Evolutionary conservation across 2,113 vertebrate species (phyloP), one percentile per base, ranked within the genome.

Genomic region (Tragelaphus buxtoni): DNA sequence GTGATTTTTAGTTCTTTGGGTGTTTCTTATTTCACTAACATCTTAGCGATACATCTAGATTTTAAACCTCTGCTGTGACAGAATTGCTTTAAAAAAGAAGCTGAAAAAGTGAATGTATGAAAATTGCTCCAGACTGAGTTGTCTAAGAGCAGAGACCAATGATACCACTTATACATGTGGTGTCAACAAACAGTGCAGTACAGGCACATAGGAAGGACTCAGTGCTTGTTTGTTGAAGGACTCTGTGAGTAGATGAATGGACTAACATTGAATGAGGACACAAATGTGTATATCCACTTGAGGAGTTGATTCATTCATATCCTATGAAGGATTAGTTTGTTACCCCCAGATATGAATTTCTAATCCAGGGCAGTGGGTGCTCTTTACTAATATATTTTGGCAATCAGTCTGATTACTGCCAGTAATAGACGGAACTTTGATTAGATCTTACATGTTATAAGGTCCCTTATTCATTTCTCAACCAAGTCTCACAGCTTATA

Each of bases 11-110:
- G 47, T 81, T 45, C 63, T 53, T 90, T 53, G 9, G 2, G 72
- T 63, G 9, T 74, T 13, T 94, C 42, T 88, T 53, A 88, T 9
- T 90, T 80, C n/a, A 58, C 26, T 83, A 35, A 77, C 20, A 58
- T 91, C 94, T 96, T 92, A 95, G 77, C 39, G 82, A 88, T 18
- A 83, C 72, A n/a, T 32, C 39, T 74, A 83, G 30, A 83, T 77
- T 80, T 95, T 95, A 86, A 92, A 24, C 32, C 86, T 86, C 14
- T 88, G 12, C 26, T 72, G 1, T 51, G 17, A 56, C 84, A 72
- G 22, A 13, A 88, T 42, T 92, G 35, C 9, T 12, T 84, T 9
- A 90, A 84, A 87, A 82, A 91, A 30, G 8, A 94, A 72, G 63
- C 74, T 88, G 79, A 56, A 20, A 18, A 81, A 84, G n/a, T 88